These are phyloP conservation scores for Labeo rohita DNA, from an alignment of 2,113 vertebrate species.

Conservation along the genomic window DNA sequence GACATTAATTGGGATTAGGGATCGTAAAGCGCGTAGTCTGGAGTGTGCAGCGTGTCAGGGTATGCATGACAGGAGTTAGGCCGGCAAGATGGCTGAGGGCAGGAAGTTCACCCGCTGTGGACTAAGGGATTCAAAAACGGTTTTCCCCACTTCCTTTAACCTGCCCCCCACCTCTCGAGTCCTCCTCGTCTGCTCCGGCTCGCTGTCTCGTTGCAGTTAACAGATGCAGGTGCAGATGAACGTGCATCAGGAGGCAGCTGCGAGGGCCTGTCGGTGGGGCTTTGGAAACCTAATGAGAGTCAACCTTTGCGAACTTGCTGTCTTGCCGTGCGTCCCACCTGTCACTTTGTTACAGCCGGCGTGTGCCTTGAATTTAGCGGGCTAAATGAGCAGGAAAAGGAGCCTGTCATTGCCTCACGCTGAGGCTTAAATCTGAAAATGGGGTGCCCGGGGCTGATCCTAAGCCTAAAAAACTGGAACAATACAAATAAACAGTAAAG, in stretches of 20 bases:
- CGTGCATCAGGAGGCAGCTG: conserved; percentile 74
- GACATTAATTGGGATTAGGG: conserved; percentile 70
- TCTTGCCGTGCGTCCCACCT: conserved; percentile 87
- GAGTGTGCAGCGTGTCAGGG: conserved; percentile 80
- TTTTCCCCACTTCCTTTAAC: conserved; percentile 44
- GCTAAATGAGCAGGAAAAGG: conserved; percentile 83
- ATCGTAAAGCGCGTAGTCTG: conserved; percentile 59
- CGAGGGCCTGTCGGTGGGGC: conserved; percentile 85
- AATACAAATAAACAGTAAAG: background rate
- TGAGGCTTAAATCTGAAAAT: conserved; percentile 53
- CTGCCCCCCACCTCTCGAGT: conserved; percentile 52
- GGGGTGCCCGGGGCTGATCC: conserved; percentile 33
- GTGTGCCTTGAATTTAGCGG: conserved; percentile 85
- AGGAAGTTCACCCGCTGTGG: conserved; percentile 82
- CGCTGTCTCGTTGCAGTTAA: conserved; percentile 75
- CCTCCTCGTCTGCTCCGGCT: conserved; percentile 28
- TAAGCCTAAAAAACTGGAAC: background rate
- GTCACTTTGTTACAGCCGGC: conserved; percentile 86
- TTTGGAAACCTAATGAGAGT: conserved; percentile 87
- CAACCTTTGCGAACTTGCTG: conserved; percentile 85
- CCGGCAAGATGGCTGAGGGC: conserved; percentile 71
- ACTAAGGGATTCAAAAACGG: conserved; percentile 79
- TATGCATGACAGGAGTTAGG: conserved; percentile 83
- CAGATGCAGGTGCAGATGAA: conserved; percentile 82
- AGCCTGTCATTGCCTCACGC: conserved; percentile 46